Base-by-base conservation (phyloP, 1,140 invertebrate genomes). In the Drosophila truncata region DNA sequence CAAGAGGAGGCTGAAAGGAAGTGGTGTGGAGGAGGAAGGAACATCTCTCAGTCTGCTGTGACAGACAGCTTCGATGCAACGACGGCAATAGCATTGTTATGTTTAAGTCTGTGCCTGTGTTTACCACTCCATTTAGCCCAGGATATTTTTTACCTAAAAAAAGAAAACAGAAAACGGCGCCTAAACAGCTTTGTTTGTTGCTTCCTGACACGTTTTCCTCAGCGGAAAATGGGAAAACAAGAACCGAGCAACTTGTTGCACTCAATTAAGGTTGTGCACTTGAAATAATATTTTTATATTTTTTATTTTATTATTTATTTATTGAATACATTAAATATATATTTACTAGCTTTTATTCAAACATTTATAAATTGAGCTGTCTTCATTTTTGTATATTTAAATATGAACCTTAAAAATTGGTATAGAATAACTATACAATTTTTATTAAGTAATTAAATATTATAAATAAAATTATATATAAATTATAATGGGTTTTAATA, bases 21-120 rank as follows among this genome's bases (percentile, higher is more conserved):
- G 62, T 23, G 39, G 25, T 41, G 35, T n/a, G 60, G 16, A 3
- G 61, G 31, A 13, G 23, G 60, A 14, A 59, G 59, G 20, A 23
- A 29, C 44, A 23, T 62, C 62, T 62, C 62, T 75, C 70, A 69
- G 84, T 88, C 84, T 88, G 84, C 80, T 63, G 69, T 83, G 83
- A 88, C 83, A 83, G 83, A 86, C 83, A 80, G 41, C 63, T 39
- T 57, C 57, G 60, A 23, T 47, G 39, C 74, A 76, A 23, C 71
- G 18, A 18, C 67, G 44, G 29, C 76, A 78, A 70, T 60, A 71
- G 75, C 76, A 78, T 78, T 78, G 76, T 78, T 78, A 37, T 44
- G 25, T 37, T 55, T 33, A 52, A 46, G 66, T 39, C 77, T 62
- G 59, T 57, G 71, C 50, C 18, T 18, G 0, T 35, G 27, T 29